phyloP scores from a whole-genome alignment of 2,888 invertebrate species.

The Sminthurinus aureus region DNA sequence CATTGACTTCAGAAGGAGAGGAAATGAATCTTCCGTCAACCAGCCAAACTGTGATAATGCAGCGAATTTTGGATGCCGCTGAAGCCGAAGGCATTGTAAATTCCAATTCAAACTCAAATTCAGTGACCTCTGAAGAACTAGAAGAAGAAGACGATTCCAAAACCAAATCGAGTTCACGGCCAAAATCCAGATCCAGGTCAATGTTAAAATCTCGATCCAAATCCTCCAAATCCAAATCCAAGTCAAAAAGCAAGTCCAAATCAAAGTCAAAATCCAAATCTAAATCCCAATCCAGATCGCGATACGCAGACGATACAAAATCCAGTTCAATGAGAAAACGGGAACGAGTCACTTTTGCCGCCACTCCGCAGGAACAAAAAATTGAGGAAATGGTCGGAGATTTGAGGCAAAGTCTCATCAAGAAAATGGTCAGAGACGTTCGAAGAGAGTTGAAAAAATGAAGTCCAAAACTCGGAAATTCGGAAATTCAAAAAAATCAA shows the following conservation, averaged over 20 bases:
- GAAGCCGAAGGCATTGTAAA: too few species aligned
- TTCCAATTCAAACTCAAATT: too few species aligned
- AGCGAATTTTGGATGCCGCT: too few species aligned
- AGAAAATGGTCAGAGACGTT: constrained; percentile 18
- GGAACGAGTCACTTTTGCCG: neutral
- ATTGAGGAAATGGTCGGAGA: constrained; percentile 9
- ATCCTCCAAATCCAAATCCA: constrained; percentile 4
- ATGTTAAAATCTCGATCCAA: neutral
- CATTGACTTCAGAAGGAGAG: neutral
- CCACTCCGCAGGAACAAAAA: neutral
- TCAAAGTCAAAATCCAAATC: neutral
- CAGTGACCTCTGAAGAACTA: neutral
- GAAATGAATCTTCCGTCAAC: too few species aligned
- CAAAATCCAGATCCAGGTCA: neutral
- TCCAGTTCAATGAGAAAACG: neutral
- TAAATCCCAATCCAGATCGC: neutral
- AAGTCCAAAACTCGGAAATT: neutral
- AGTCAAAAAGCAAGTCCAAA: neutral
- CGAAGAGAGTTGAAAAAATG: constrained; percentile 11
- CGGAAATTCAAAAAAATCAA: too few species aligned
- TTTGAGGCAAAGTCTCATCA: constrained; percentile 16
- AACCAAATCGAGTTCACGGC: neutral
- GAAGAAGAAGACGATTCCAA: neutral
- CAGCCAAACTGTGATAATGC: too few species aligned
- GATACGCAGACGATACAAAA: neutral